phyloP scores from a whole-genome alignment of 2,797 vertebrate species.

The Ceyx erithaca region DNA sequence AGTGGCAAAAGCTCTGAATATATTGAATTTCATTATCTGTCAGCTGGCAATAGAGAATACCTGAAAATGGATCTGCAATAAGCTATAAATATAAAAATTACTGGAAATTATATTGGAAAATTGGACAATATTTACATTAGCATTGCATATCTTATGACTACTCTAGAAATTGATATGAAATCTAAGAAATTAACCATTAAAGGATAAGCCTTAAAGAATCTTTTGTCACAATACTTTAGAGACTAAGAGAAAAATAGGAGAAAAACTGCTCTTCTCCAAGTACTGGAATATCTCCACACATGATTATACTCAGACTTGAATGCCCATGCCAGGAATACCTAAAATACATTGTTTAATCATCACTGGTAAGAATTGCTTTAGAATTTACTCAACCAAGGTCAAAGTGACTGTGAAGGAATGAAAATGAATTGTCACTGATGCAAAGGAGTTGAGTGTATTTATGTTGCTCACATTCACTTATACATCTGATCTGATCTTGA shows the following conservation, averaged over 20 bases:
- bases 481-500: background rate
- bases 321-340: background rate
- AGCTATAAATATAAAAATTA: background rate
- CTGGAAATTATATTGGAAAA: background rate
- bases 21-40: background rate
- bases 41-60: background rate
- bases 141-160: background rate
- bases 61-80: background rate
- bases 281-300: background rate
- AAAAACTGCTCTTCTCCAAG: background rate
- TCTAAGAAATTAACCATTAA: background rate
- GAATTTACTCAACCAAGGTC: fast-evolving
- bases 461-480: background rate
- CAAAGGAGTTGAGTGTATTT: background rate
- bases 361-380: background rate
- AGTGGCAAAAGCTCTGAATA: background rate
- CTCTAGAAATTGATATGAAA: background rate
- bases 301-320: background rate
- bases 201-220: background rate
- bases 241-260: background rate
- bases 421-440: background rate
- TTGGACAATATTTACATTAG: background rate
- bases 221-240: background rate
- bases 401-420: background rate
- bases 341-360: background rate